Evolutionary conservation across 2,113 vertebrate species (phyloP).

Genomic region (Catharus fuscescens): DNA sequence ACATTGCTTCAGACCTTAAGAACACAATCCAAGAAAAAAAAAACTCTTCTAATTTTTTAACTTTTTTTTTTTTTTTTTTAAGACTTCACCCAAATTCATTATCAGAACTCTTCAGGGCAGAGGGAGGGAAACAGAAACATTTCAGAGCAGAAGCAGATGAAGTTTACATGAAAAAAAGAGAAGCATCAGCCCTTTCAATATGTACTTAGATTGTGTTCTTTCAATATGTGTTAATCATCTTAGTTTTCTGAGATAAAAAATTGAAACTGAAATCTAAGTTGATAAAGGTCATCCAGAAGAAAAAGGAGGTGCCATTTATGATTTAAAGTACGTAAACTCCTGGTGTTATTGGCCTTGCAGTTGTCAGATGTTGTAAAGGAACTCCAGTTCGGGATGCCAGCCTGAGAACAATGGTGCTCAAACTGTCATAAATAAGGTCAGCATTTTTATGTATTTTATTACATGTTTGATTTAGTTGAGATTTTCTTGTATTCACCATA

Average conservation of each 20-base stretch:
- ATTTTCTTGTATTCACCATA: not conserved
- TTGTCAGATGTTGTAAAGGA: not conserved
- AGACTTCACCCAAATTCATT: not conserved
- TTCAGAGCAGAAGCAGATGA: not conserved
- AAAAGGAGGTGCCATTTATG: not conserved
- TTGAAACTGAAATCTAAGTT: not conserved
- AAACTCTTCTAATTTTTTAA: not conserved
- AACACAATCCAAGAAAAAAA: not conserved
- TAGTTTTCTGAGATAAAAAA: not conserved
- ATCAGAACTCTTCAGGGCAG: not conserved
- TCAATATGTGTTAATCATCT: not conserved
- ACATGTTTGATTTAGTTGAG: not conserved
- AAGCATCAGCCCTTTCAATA: not conserved
- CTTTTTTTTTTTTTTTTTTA: not conserved
- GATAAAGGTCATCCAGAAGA: not conserved
- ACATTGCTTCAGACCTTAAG: not conserved
- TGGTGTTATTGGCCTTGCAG: not conserved
- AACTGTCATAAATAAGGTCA: not conserved
- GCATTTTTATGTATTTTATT: not conserved
- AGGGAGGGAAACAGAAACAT: not conserved
- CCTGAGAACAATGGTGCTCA: not conserved
- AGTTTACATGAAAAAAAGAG: not conserved
- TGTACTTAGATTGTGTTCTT: not conserved
- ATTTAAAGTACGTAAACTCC: not conserved
- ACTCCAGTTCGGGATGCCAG: not conserved